These are phyloP conservation scores for Hypomecis atomaria DNA, from an alignment of 2,888 invertebrate species.

Conservation along the genomic window DNA sequence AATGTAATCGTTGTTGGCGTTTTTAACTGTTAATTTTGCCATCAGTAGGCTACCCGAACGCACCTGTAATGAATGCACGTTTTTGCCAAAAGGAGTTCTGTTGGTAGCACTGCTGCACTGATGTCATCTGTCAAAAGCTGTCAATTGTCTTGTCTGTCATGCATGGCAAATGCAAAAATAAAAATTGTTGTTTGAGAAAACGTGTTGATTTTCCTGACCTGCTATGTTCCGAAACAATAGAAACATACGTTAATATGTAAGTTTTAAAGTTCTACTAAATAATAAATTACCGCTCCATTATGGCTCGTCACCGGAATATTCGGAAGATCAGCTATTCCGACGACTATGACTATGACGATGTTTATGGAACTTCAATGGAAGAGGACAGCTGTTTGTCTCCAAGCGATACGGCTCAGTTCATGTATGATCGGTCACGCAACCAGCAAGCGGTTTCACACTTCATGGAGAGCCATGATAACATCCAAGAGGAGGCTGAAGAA, in stretches of 20 bases:
- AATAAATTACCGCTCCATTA: constrained; percentile 57
- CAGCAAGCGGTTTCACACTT: constrained; percentile 91
- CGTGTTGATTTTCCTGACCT: constrained; percentile 49
- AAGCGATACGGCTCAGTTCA: constrained; percentile 92
- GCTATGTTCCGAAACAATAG: constrained; percentile 33
- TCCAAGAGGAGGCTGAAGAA: constrained; percentile 87
- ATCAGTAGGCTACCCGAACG: too few species aligned
- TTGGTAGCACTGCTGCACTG: too few species aligned
- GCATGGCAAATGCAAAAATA: neutral
- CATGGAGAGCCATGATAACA: constrained; percentile 90
- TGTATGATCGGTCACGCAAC: constrained; percentile 92
- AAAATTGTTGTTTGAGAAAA: constrained; percentile 37
- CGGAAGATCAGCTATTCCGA: constrained; percentile 94
- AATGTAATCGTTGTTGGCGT: too few species aligned
- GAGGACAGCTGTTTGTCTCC: constrained; percentile 97
- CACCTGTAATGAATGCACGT: too few species aligned
- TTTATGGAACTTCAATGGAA: constrained; percentile 97
- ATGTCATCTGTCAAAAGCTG: too few species aligned
- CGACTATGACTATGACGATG: constrained; percentile 96
- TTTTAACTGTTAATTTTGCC: too few species aligned
- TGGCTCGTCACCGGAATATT: constrained; percentile 95
- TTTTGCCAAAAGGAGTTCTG: too few species aligned
- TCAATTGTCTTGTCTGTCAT: too few species aligned
- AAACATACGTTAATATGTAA: constrained; percentile 29
- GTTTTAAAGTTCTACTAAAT: constrained; percentile 14